These are phyloP conservation scores for Lithodes maja DNA, from an alignment of 2,888 invertebrate genomes.

Conservation along the genomic window DNA sequence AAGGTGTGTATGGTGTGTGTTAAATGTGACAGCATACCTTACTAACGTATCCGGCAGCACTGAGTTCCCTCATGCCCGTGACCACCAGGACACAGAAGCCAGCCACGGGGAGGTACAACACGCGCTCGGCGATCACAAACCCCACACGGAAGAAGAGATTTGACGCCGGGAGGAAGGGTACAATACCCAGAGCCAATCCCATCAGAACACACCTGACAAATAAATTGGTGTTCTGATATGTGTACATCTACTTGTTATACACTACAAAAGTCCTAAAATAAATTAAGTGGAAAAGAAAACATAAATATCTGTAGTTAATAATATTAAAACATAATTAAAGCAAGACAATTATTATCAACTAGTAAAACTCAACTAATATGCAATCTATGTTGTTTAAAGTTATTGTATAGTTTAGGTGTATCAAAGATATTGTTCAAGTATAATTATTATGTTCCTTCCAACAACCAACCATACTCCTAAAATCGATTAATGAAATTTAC, in stretches of 20 bases:
- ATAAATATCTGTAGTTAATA: background rate
- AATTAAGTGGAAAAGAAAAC: background rate
- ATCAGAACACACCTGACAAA: conserved; percentile 78
- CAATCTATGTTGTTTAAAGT: no score
- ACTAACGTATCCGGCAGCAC: conserved; percentile 41
- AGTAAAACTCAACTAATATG: no score
- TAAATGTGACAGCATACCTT: conserved; percentile 45
- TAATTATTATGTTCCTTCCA: no score
- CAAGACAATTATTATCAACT: background rate
- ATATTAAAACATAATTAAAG: background rate
- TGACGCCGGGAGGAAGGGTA: conserved; percentile 89
- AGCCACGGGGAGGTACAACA: conserved; percentile 80
- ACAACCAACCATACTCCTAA: no score
- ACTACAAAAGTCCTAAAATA: background rate
- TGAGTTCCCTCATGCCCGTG: conserved; percentile 66
- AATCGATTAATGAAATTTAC: no score
- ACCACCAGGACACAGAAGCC: conserved; percentile 72
- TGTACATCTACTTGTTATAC: background rate
- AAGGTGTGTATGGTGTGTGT: background rate
- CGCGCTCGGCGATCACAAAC: conserved; percentile 92
- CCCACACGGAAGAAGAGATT: conserved; percentile 91
- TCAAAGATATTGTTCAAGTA: no score
- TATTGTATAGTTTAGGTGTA: no score
- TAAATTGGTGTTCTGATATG: no score
- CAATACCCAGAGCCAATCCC: conserved; percentile 79